Conservation (phyloP, 2,888 invertebrate genomes). For the Andrena haemorrhoa region DNA sequence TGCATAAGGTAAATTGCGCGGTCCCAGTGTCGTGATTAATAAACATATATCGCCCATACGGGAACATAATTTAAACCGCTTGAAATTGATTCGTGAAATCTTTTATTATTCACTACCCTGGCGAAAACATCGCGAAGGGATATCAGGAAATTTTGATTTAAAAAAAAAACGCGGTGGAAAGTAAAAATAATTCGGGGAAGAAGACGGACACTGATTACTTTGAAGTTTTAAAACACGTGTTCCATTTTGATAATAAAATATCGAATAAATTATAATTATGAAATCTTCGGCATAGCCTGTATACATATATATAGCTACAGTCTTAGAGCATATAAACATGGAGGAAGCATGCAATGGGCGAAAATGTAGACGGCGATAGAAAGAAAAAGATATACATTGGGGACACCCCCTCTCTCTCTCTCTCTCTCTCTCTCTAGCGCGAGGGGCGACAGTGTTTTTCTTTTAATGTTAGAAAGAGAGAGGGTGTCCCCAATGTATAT, state of each 20-base stretch:
- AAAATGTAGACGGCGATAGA: too few relatives aligned
- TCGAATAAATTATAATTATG: background rate
- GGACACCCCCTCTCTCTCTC: too few relatives aligned
- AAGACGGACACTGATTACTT: background rate
- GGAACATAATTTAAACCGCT: constrained; percentile 15
- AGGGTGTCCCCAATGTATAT: too few relatives aligned
- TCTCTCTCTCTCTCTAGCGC: too few relatives aligned
- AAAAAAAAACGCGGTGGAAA: background rate
- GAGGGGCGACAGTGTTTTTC: too few relatives aligned
- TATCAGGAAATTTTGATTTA: too few relatives aligned
- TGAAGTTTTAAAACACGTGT: background rate
- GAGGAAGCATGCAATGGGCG: too few relatives aligned
- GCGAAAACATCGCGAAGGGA: constrained; percentile 4
- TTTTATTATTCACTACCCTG: constrained; percentile 19
- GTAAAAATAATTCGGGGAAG: background rate
- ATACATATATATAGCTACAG: too few relatives aligned
- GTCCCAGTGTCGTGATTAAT: constrained; percentile 26
- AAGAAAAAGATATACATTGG: too few relatives aligned
- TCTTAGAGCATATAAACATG: too few relatives aligned
- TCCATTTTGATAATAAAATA: background rate
- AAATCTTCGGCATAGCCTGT: too few relatives aligned
- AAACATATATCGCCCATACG: constrained; percentile 1
- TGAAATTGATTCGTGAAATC: constrained; percentile 17
- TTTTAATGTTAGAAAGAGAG: too few relatives aligned
- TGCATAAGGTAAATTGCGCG: constrained; percentile 29